Conservation (phyloP, 23 tunicate species). For the Trididemnum clinides region DNA sequence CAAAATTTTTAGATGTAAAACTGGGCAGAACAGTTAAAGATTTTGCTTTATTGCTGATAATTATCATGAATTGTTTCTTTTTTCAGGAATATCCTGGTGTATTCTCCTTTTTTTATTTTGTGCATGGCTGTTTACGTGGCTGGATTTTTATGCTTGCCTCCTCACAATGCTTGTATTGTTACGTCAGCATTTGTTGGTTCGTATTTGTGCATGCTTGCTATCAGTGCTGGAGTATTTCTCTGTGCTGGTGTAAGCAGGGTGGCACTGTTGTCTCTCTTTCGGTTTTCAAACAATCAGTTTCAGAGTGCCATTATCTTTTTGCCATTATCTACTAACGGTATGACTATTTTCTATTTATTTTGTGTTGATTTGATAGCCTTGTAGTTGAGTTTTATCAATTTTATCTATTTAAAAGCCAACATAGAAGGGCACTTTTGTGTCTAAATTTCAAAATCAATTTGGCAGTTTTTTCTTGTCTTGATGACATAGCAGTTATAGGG, state of each 20-base stretch:
- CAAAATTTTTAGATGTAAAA: too few species aligned
- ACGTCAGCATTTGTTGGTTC: constrained; percentile 24
- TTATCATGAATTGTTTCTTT: not conserved
- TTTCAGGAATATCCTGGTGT: not conserved
- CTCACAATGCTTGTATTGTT: constrained; percentile 1
- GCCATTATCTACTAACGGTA: not conserved
- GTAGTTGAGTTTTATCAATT: too few species aligned
- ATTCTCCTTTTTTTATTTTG: not conserved
- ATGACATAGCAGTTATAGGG: too few species aligned
- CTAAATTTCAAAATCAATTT: too few species aligned
- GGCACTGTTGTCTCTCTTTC: not conserved
- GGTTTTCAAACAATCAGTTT: not conserved
- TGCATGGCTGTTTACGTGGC: not conserved
- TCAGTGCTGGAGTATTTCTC: not conserved
- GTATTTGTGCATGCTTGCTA: not conserved
- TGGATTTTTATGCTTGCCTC: not conserved
- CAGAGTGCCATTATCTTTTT: not conserved
- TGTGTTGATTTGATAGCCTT: too few species aligned
- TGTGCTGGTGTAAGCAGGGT: not conserved
- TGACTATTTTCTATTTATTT: not conserved
- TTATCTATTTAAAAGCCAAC: too few species aligned
- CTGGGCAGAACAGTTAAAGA: too few species aligned
- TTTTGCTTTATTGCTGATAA: too few species aligned
- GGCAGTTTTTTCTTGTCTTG: too few species aligned
- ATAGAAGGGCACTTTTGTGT: too few species aligned